Conservation (phyloP, 2,797 vertebrate species). For the Podarcis lilfordi region DNA sequence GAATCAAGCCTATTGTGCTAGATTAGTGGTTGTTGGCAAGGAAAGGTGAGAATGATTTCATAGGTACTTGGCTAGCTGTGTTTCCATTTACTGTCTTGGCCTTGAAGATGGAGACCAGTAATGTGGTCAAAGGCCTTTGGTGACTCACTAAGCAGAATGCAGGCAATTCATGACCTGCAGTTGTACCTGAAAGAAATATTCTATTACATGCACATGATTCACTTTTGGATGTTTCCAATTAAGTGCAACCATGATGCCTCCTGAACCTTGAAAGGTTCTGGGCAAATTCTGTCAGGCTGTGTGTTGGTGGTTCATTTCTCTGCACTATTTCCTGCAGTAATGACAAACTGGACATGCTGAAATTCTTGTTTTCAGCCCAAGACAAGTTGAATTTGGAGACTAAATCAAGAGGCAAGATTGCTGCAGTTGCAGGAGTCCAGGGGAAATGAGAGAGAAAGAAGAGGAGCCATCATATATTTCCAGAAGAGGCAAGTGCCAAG, state of each 20-base stretch:
- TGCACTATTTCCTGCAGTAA: not conserved
- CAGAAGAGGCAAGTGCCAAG: not conserved
- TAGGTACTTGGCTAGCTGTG: not conserved
- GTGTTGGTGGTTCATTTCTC: not conserved
- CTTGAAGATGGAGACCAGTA: not conserved
- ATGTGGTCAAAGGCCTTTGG: not conserved
- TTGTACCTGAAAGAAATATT: slow-evolving; percentile 1
- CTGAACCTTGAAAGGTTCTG: not conserved
- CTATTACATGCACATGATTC: not conserved
- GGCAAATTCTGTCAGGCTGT: not conserved
- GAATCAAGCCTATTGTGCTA: not conserved
- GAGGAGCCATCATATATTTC: not conserved
- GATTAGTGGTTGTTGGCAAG: not conserved
- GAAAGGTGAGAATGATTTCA: not conserved
- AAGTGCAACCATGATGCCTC: not conserved
- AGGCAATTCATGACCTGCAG: not conserved
- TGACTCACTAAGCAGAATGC: not conserved
- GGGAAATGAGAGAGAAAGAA: not conserved
- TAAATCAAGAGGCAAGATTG: not conserved
- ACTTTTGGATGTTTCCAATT: slow-evolving; percentile 9
- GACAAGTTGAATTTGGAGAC: not conserved
- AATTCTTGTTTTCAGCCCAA: not conserved
- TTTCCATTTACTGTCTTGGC: not conserved
- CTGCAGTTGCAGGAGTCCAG: not conserved
- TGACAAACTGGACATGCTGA: not conserved